These are phyloP conservation scores for Lethrus apterus DNA, from an alignment of 1,140 invertebrate genomes.

Conservation along the genomic window DNA sequence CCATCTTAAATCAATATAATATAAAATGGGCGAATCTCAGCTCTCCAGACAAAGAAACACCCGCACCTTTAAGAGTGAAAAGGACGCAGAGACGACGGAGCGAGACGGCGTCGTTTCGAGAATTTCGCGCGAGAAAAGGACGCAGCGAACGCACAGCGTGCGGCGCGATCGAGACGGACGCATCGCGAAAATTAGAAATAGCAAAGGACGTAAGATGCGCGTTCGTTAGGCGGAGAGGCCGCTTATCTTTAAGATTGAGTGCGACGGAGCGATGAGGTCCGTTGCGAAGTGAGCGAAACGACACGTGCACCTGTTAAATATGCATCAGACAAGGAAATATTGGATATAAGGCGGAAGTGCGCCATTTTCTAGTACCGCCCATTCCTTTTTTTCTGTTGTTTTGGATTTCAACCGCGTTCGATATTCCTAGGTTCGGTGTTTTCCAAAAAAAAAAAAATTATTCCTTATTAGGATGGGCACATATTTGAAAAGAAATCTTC, in stretches of 20 bases:
- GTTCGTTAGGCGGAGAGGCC: conserved; percentile 7
- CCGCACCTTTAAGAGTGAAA: conserved; percentile 26
- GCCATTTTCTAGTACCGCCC: conserved; percentile 31
- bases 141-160: no score
- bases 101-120: conserved; percentile 1
- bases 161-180: no score
- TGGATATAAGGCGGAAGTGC: conserved; percentile 30
- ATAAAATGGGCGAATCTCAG: conserved; percentile 38
- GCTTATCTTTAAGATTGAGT: conserved; percentile 15
- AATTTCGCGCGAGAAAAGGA: no score
- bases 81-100: conserved; percentile 12
- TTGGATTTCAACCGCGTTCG: no score
- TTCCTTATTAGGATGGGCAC: no score
- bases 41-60: conserved; percentile 34
- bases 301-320: conserved; percentile 29
- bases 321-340: conserved; percentile 32
- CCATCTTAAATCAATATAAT: conserved; percentile 40
- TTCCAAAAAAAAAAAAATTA: no score
- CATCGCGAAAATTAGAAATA: conserved; percentile 4
- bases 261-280: conserved; percentile 1
- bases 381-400: no score
- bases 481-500: no score
- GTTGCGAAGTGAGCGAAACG: neutral
- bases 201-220: conserved; percentile 4
- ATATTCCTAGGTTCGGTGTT: no score